Percentiles rank a stretch among this genome's conserved stretches.
Evolutionary conservation across 2,888 invertebrate genomes (phyloP).

Genomic region (Tribolium freemani): DNA sequence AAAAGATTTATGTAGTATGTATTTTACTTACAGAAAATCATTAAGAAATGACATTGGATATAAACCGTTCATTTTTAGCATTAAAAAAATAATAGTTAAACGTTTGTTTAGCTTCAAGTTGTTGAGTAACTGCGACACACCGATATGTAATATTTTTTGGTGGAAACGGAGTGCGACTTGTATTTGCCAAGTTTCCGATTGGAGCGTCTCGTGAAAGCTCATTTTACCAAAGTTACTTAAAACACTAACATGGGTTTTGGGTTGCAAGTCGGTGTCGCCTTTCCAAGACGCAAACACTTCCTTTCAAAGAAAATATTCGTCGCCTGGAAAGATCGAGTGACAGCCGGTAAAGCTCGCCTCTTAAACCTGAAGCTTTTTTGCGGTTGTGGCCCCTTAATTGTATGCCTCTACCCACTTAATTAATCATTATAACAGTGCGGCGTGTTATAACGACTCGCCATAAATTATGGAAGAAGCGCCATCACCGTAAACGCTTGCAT

Average conservation of each 20-base stretch:
- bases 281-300: slow-evolving; percentile 5
- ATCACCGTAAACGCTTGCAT: slow-evolving; percentile 21
- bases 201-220: background rate
- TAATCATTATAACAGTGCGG: slow-evolving; percentile 34
- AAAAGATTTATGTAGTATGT: too few species aligned
- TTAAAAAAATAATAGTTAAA: too few species aligned
- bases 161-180: too few species aligned
- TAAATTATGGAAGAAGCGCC: slow-evolving; percentile 32
- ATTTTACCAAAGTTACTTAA: slow-evolving; percentile 10
- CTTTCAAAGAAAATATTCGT: slow-evolving; percentile 6
- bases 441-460: slow-evolving; percentile 27
- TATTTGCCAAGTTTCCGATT: background rate
- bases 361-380: slow-evolving; percentile 3
- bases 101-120: too few species aligned
- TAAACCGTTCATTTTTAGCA: too few species aligned
- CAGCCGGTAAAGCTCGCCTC: background rate
- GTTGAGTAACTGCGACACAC: too few species aligned
- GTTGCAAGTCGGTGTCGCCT: background rate
- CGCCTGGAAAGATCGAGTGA: slow-evolving; percentile 2
- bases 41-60: too few species aligned
- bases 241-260: slow-evolving; percentile 4
- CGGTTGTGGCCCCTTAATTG: slow-evolving; percentile 21
- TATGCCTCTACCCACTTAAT: slow-evolving; percentile 32
- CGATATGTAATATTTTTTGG: too few species aligned
- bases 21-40: too few species aligned